A percentile compares a stretch with the other conserved stretches of the same genome.
Conservation (phyloP, 2,888 invertebrate genomes). For the Beris morrisii region DNA sequence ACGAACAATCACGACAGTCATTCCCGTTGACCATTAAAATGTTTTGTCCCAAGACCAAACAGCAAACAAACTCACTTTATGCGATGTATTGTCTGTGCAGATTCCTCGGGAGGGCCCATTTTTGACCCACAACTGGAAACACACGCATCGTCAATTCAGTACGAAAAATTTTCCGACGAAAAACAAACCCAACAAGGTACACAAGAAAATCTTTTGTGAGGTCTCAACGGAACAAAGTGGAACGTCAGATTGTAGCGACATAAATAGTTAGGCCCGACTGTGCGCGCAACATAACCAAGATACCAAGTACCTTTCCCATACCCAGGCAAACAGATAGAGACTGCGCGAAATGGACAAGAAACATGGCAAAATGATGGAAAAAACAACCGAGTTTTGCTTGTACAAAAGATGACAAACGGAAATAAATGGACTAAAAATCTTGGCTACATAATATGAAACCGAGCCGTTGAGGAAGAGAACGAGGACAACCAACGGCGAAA, state of each 20-base stretch:
- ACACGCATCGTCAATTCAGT: too few species aligned
- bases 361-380: constrained; percentile 28
- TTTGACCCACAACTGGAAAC: too few species aligned
- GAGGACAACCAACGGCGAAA: neutral
- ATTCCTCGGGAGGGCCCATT: too few species aligned
- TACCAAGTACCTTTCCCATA: neutral
- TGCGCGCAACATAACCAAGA: constrained; percentile 14
- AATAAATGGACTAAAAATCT: constrained; percentile 16
- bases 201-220: too few species aligned
- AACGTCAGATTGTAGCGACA: constrained; percentile 11
- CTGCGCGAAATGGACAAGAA: constrained; percentile 23
- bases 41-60: too few species aligned
- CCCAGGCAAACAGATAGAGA: neutral
- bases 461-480: neutral
- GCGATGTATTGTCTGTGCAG: too few species aligned
- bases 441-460: neutral
- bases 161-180: too few species aligned
- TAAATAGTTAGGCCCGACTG: constrained; percentile 18
- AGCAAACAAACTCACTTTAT: too few species aligned
- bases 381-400: constrained; percentile 1
- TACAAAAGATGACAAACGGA: constrained; percentile 31
- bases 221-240: neutral
- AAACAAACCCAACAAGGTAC: too few species aligned
- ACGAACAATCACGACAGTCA: too few species aligned
- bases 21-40: too few species aligned